A percentile compares a stretch with the other conserved stretches of the same genome.
Evolutionary conservation across 1,140 invertebrate genomes (phyloP).

Genomic region (Teleogryllus occipitalis): DNA sequence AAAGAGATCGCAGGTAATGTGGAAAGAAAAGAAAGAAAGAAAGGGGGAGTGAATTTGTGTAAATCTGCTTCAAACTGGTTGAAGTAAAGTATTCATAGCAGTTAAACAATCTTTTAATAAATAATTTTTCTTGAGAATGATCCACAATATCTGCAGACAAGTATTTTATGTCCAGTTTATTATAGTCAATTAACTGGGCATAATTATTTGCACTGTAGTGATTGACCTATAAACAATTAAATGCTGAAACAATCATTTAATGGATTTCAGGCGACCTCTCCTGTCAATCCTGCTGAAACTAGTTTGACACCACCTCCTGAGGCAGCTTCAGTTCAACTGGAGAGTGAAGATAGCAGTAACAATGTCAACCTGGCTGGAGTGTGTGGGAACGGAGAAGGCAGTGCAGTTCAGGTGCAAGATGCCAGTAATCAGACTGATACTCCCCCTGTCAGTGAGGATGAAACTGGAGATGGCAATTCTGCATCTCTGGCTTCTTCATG

Average conservation of each 20-base stretch:
- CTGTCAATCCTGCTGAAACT: conserved; percentile 27
- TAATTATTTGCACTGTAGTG: neutral
- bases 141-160: too few relatives aligned
- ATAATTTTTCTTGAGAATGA: neutral
- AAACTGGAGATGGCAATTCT: conserved; percentile 6
- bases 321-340: conserved; percentile 17
- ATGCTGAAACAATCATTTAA: neutral
- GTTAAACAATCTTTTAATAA: neutral
- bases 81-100: too few relatives aligned
- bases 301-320: conserved; percentile 28
- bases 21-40: too few relatives aligned
- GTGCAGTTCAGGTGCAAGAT: conserved; percentile 49
- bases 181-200: neutral
- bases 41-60: too few relatives aligned
- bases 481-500: neutral
- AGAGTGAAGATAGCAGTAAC: conserved; percentile 13
- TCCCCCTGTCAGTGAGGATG: conserved; percentile 38
- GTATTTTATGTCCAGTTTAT: neutral
- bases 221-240: too few relatives aligned
- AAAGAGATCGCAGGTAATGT: conserved; percentile 35
- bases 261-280: conserved; percentile 29
- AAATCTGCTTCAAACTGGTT: too few relatives aligned
- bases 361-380: neutral
- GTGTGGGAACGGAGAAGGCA: conserved; percentile 23
- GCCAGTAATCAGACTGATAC: conserved; percentile 72